Percentiles rank a stretch among this genome's conserved stretches.
Evolutionary conservation across 2,888 invertebrate genomes (phyloP).

Genomic region (Apotomis betuletana): DNA sequence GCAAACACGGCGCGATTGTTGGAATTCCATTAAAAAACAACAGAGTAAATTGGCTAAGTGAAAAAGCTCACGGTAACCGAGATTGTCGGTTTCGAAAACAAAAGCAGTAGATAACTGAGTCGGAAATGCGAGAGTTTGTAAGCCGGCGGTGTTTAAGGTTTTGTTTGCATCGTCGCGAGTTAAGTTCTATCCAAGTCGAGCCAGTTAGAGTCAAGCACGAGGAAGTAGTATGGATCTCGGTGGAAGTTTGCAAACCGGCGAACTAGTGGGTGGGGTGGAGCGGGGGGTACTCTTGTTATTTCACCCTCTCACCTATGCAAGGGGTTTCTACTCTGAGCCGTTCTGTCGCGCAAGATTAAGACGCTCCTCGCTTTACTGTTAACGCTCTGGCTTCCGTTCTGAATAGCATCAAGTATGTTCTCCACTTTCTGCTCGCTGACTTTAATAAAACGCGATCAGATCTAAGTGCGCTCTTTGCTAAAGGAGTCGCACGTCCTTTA

Average conservation of each 20-base stretch:
- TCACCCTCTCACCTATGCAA: conserved; percentile 81
- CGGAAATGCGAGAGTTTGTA: conserved; percentile 56
- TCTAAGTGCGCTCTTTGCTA: conserved; percentile 42
- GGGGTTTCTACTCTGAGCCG: conserved; percentile 71
- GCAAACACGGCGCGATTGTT: conserved; percentile 23
- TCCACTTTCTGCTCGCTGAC: conserved; percentile 56
- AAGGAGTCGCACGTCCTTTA: conserved; percentile 31
- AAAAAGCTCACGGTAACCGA: conserved; percentile 48
- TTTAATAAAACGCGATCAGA: conserved; percentile 55
- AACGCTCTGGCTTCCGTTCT: conserved; percentile 70
- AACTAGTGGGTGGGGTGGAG: conserved; percentile 65
- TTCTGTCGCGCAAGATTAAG: conserved; percentile 79
- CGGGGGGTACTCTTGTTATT: conserved; percentile 75
- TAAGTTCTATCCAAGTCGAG: conserved; percentile 72
- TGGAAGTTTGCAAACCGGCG: conserved; percentile 73
- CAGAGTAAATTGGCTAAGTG: conserved; percentile 37
- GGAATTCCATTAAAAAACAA: conserved; percentile 29
- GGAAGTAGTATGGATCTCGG: conserved; percentile 76
- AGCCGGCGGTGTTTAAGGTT: conserved; percentile 60
- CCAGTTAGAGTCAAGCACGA: conserved; percentile 69
- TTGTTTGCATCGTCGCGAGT: conserved; percentile 65
- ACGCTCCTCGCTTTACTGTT: conserved; percentile 74
- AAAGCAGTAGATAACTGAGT: conserved; percentile 44
- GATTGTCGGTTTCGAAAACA: conserved; percentile 54
- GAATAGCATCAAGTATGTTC: conserved; percentile 62